Evolutionary conservation across 2,113 vertebrate species (phyloP), one percentile per base, ranked within the genome.

Genomic region (Penelope pileata): DNA sequence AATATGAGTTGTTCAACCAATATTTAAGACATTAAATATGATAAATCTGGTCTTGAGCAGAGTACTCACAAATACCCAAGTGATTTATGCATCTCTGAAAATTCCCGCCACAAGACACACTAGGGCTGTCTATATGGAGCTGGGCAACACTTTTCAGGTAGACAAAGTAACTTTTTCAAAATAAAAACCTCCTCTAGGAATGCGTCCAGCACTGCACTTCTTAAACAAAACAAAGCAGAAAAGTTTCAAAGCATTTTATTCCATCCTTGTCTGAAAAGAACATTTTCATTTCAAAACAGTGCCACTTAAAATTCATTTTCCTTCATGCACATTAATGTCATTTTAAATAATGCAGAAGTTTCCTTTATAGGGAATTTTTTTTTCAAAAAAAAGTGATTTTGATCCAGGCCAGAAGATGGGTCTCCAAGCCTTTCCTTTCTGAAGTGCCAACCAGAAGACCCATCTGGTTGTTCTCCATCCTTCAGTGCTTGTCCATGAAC

Each of bases 1-100:
- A 77, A 78, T 90, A 83, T 1, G 11, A 7, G 32, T 84, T 86
- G 40, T 82, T 88, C 13, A 1, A 93, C 50, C 48, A 69, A 75
- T 86, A 90, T 91, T 96, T 84, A 88, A 90, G 86, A 81, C 48
- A 68, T 64, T 91, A 88, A 95, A 95, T 75, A 78, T 60, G 73
- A 91, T 58, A 90, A 90, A 91, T 83, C 48, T 92, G 66, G 48
- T 81, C 58, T 74, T 66, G 24, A 6, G 4, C 78, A 84, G 90
- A 90, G 19, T 24, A 51, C 60, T 92, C 68, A 5, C 74, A 93
- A 79, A 40, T 63, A 53, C 15, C 9, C 29, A 83, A 83, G 56
- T 79, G 62, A 86, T 90, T 97, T 79, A 86, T 40, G 60, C 88
- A 67, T 64, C 76, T 90, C 80, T 30, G 68, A 83, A 50, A 79